Evolutionary conservation across 2,888 invertebrate species (phyloP).

Genomic region (Drosophila nigricruria): DNA sequence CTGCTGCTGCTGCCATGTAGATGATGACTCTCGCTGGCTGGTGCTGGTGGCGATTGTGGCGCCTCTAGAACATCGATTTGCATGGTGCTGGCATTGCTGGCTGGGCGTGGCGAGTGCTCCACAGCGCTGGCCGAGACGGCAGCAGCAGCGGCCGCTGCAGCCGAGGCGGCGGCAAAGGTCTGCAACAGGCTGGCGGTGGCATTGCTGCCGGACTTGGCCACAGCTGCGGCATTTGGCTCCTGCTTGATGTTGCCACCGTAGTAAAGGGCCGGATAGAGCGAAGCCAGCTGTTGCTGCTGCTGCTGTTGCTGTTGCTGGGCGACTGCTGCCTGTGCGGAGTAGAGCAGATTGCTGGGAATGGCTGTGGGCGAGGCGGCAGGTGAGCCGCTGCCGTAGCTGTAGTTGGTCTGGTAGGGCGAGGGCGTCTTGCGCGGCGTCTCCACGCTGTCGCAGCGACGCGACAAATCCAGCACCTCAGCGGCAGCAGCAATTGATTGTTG

Average conservation of each 20-base stretch:
- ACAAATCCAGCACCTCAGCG: conserved; percentile 84
- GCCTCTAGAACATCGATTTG: conserved; percentile 62
- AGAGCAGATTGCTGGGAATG: conserved; percentile 59
- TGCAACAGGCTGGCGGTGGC: conserved; percentile 44
- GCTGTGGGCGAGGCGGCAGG: conserved; percentile 73
- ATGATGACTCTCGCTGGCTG: conserved; percentile 7
- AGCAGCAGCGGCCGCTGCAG: conserved; percentile 31
- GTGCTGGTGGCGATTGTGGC: conserved; percentile 50
- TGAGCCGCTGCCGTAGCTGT: conserved; percentile 80
- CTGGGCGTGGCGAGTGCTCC: conserved; percentile 43
- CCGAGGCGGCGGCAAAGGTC: conserved; percentile 51
- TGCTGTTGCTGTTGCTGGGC: conserved; percentile 59
- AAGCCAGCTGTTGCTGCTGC: conserved; percentile 57
- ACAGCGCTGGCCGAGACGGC: conserved; percentile 40
- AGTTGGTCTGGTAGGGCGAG: conserved; percentile 83
- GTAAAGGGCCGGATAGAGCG: conserved; percentile 74
- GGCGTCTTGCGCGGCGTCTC: conserved; percentile 83
- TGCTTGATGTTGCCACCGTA: conserved; percentile 67
- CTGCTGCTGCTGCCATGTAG: conserved; percentile 15
- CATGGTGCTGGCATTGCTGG: conserved; percentile 67
- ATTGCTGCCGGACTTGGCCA: conserved; percentile 35
- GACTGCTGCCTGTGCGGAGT: conserved; percentile 52
- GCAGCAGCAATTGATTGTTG: conserved; percentile 45
- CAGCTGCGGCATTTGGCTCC: conserved; percentile 46
- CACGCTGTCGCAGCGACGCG: conserved; percentile 83